Evolutionary conservation across 2,888 invertebrate genomes (phyloP).

Genomic region (Dasypogon diadema): DNA sequence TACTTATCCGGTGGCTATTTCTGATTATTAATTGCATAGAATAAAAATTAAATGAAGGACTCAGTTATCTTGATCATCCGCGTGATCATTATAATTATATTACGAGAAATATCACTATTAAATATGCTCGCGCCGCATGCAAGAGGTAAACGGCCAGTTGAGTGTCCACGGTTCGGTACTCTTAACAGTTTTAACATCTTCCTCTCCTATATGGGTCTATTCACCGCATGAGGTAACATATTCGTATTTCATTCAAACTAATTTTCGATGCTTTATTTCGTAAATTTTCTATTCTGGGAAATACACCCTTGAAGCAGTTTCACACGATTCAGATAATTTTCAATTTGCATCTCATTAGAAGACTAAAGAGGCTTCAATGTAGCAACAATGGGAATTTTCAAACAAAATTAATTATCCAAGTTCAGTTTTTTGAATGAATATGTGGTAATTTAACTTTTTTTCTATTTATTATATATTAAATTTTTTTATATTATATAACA

Average conservation of each 20-base stretch:
- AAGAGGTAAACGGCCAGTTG: conserved; percentile 46
- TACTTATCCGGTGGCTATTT: conserved; percentile 30
- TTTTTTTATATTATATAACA: too few relatives aligned
- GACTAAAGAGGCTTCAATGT: too few relatives aligned
- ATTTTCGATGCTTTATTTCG: background rate
- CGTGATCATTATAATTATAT: conserved; percentile 28
- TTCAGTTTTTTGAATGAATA: too few relatives aligned
- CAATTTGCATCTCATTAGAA: too few relatives aligned
- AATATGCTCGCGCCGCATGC: conserved; percentile 28
- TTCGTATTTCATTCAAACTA: background rate
- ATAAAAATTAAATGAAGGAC: conserved; percentile 22
- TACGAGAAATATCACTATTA: conserved; percentile 23
- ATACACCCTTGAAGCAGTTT: too few relatives aligned
- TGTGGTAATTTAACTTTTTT: too few relatives aligned
- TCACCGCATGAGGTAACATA: conserved; percentile 25
- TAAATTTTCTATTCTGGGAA: too few relatives aligned
- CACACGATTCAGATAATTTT: too few relatives aligned
- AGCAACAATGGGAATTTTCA: too few relatives aligned
- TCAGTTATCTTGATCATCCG: conserved; percentile 23
- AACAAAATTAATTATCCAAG: too few relatives aligned
- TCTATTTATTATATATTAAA: too few relatives aligned
- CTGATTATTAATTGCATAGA: conserved; percentile 10
- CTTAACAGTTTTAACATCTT: background rate
- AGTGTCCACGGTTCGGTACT: conserved; percentile 47
- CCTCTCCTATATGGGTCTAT: conserved; percentile 13